These are phyloP conservation scores for Dasypogon diadema DNA, from an alignment of 2,888 invertebrate species.

Conservation along the genomic window DNA sequence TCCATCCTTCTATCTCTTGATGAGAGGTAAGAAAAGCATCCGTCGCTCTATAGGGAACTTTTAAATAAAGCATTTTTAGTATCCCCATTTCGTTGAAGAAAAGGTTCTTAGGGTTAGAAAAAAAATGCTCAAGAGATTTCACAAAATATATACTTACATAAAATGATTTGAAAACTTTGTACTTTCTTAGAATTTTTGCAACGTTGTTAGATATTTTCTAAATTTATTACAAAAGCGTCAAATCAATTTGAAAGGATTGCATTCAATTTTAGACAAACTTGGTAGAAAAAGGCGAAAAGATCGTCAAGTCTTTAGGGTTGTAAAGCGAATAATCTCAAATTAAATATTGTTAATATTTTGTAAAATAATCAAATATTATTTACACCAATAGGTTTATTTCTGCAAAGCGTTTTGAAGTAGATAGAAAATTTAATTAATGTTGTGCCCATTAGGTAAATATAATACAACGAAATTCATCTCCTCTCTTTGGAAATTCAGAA, in stretches of 20 bases:
- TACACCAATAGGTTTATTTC: no score
- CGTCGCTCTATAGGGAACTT: conserved; percentile 7
- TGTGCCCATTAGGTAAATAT: no score
- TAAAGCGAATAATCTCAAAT: no score
- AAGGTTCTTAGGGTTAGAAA: neutral
- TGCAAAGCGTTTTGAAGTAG: no score
- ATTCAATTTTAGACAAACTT: no score
- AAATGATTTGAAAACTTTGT: neutral
- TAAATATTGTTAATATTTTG: no score
- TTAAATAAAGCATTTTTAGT: conserved; percentile 5
- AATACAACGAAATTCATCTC: no score
- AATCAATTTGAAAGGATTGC: neutral
- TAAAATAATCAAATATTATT: no score
- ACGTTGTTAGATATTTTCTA: neutral
- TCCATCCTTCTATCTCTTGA: neutral
- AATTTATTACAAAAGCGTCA: neutral
- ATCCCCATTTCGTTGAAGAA: neutral
- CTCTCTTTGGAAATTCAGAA: no score
- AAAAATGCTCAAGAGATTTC: neutral
- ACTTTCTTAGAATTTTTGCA: neutral
- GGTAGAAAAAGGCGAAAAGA: no score
- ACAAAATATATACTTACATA: neutral
- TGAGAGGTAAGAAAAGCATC: conserved; percentile 26
- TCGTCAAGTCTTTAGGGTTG: no score
- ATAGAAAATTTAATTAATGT: no score